Base-by-base conservation (phyloP, 2,113 vertebrate genomes). In the Cinclus mexicanus region DNA sequence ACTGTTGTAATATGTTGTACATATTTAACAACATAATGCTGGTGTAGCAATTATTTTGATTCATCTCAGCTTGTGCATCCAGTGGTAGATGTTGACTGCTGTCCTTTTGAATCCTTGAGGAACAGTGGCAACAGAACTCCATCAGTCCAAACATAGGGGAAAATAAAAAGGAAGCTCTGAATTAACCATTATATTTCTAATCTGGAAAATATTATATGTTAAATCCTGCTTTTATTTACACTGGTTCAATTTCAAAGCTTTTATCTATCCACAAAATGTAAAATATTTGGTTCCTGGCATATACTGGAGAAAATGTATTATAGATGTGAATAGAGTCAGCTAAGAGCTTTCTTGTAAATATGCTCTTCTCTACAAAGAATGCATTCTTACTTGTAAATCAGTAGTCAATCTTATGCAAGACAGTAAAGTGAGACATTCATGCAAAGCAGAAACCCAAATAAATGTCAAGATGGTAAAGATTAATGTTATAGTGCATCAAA, bases 371-470 rank as follows among this genome's bases (percentile, higher is more conserved):
- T 59, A 9, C 81, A 63, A 91, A 88, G 60, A 91, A 59, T 42
- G 29, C 60, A 39, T 14, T 91, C 6, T 33, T 64, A 80, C 52
- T 42, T 70, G 57, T 44, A 68, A 83, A 85, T 74, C 52, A 83
- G 68, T 37, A 59, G 16, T n/a, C 41, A 75, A 70, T 63, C 15
- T 59, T 74, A 28, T 59, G 11, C 13, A 90, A 95, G 52, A 65
- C n/a, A 56, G 46, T 71, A 50, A 68, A 79, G 14, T 12, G 49
- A 85, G 46, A 87, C 16, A 80, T 95, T 93, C 47, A 70, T 65
- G 55, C 53, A 96, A 93, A 96, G 16, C 37, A 69, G 15, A 74
- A 79, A 17, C 39, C 57, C 29, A 57, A 74, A 46, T 96, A 93
- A 94, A 64, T 85, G 60, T 89, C n/a, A 82, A 42, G 33, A 87